Evolutionary conservation across 2,113 vertebrate genomes (phyloP).

Genomic region (Pseudopipra pipra): DNA sequence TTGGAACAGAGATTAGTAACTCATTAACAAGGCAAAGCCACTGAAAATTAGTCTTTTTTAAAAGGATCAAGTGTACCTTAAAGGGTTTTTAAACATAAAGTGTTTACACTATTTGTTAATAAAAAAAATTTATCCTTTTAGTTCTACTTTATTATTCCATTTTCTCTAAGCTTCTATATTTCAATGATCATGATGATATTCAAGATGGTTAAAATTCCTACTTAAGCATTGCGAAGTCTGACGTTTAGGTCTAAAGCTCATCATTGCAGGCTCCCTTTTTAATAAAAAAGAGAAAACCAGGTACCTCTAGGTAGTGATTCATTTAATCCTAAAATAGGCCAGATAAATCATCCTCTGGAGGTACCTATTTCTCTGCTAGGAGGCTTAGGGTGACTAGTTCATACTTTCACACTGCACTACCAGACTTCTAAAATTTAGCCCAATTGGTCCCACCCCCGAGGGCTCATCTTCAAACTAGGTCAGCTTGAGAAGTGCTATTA

Average conservation of each 20-base stretch:
- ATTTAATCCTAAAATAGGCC: not conserved
- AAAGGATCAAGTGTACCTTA: not conserved
- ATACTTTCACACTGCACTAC: not conserved
- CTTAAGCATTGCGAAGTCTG: not conserved
- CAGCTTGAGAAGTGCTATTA: not conserved
- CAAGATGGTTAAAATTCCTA: not conserved
- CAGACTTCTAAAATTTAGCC: not conserved
- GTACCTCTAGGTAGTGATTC: not conserved
- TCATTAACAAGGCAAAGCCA: not conserved
- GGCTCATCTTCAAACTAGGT: not conserved
- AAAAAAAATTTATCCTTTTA: not conserved
- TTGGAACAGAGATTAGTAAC: not conserved
- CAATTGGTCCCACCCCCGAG: not conserved
- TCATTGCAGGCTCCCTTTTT: not conserved
- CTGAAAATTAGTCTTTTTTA: not conserved
- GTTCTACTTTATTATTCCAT: not conserved
- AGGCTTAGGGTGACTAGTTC: not conserved
- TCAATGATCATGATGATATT: not conserved
- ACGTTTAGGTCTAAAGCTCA: not conserved
- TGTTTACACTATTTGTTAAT: not conserved
- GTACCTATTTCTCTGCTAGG: not conserved
- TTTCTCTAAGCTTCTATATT: not conserved
- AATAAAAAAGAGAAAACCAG: not conserved
- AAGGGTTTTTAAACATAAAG: not conserved
- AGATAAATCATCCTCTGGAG: slow-evolving; percentile 4